These are phyloP conservation scores for Platyrinchus mystaceus DNA, from an alignment of 2,797 vertebrate species.

Conservation along the genomic window DNA sequence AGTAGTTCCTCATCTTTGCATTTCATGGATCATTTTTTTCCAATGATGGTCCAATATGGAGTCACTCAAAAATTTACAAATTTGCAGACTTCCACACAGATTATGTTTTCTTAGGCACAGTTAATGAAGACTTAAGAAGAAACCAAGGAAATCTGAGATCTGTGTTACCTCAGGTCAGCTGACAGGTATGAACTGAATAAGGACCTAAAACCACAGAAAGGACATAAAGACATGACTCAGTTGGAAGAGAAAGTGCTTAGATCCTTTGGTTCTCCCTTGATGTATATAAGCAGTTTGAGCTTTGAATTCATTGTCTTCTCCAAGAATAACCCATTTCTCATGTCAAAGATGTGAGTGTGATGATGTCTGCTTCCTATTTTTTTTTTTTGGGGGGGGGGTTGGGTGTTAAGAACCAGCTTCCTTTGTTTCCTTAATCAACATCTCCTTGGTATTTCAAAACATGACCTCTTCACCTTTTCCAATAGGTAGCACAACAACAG, in stretches of 20 bases:
- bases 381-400: accelerated
- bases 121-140: background rate
- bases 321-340: background rate
- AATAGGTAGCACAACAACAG: constrained; percentile 52
- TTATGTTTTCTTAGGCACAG: background rate
- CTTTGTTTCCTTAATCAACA: constrained; percentile 61
- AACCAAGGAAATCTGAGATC: background rate
- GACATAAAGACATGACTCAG: background rate
- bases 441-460: constrained; percentile 41
- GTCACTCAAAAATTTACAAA: background rate
- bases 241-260: background rate
- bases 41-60: background rate
- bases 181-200: background rate
- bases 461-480: constrained; percentile 59
- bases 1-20: background rate
- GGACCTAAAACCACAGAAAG: background rate
- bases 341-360: background rate
- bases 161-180: background rate
- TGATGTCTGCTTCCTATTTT: background rate
- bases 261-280: background rate
- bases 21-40: background rate
- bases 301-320: background rate
- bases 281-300: background rate
- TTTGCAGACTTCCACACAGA: background rate
- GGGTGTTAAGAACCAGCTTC: constrained; percentile 33